These are phyloP conservation scores for Helicoverpa assulta DNA, from an alignment of 2,888 invertebrate species.

Conservation along the genomic window DNA sequence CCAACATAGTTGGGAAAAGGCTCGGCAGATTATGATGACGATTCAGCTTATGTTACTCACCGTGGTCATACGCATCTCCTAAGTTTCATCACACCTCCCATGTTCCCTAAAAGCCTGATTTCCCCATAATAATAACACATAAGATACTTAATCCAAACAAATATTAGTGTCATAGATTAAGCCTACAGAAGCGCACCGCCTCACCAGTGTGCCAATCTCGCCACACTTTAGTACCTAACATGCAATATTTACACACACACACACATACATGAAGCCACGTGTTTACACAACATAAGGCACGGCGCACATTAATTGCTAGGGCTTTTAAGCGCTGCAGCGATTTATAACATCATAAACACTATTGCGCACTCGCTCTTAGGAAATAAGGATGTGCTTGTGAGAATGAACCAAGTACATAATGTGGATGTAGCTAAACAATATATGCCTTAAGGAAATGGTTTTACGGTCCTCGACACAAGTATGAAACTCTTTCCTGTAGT, in stretches of 20 bases:
- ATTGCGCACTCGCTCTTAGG: constrained; percentile 39
- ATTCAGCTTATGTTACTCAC: no score
- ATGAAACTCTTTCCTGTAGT: neutral
- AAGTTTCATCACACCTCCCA: no score
- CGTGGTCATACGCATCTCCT: no score
- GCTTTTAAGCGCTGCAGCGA: constrained; percentile 42
- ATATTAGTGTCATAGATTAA: neutral
- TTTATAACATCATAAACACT: constrained; percentile 47
- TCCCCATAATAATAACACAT: neutral
- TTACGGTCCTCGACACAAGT: neutral
- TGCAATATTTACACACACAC: constrained; percentile 30
- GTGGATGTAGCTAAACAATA: neutral
- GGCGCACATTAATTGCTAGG: constrained; percentile 36
- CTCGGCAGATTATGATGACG: no score
- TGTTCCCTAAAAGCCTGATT: neutral
- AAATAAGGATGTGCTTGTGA: constrained; percentile 18
- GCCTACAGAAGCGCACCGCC: neutral
- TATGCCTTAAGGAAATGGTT: neutral
- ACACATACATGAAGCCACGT: constrained; percentile 32
- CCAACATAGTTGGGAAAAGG: no score
- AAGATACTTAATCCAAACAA: neutral
- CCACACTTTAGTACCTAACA: neutral
- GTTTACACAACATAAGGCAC: constrained; percentile 34
- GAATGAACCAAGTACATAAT: constrained; percentile 15
- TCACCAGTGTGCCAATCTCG: neutral